Percentiles rank a stretch among this genome's conserved stretches.
phyloP scores from a whole-genome alignment of 2,888 invertebrate species.

The Watsonalla binaria region DNA sequence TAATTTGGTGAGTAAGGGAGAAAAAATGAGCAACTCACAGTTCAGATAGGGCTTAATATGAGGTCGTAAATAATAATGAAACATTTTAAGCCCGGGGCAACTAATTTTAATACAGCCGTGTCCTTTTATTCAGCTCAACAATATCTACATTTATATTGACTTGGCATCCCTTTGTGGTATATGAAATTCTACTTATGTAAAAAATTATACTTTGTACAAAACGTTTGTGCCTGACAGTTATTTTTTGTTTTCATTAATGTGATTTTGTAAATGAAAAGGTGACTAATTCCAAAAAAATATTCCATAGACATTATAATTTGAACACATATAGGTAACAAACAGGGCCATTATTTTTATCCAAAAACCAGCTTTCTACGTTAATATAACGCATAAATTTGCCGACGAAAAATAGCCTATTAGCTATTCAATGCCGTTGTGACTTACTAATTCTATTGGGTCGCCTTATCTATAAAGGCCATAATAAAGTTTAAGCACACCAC shows the following conservation, averaged over 20 bases:
- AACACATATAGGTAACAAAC: too few relatives aligned
- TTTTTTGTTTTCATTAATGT: too few relatives aligned
- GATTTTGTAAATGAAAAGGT: too few relatives aligned
- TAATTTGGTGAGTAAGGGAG: slow-evolving; percentile 62
- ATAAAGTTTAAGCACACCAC: slow-evolving; percentile 47
- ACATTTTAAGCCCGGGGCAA: slow-evolving; percentile 25
- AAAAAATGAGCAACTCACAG: slow-evolving; percentile 54
- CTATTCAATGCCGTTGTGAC: slow-evolving; percentile 33
- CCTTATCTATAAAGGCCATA: slow-evolving; percentile 61
- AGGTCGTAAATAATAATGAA: slow-evolving; percentile 66
- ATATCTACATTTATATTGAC: too few relatives aligned
- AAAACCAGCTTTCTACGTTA: slow-evolving; percentile 12
- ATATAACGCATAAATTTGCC: slow-evolving; percentile 18
- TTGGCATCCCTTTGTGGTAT: too few relatives aligned
- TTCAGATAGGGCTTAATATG: slow-evolving; percentile 64
- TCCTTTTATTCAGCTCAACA: too few relatives aligned
- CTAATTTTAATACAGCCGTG: too few relatives aligned
- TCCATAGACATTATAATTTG: too few relatives aligned
- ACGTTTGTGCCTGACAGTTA: too few relatives aligned
- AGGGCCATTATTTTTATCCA: not conserved
- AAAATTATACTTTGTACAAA: too few relatives aligned
- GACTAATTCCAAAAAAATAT: too few relatives aligned
- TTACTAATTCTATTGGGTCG: slow-evolving; percentile 47
- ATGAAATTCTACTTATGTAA: too few relatives aligned
- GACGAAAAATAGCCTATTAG: slow-evolving; percentile 33